These are phyloP conservation scores for Seriola rivoliana DNA, from an alignment of 2,113 vertebrate species.

Conservation along the genomic window DNA sequence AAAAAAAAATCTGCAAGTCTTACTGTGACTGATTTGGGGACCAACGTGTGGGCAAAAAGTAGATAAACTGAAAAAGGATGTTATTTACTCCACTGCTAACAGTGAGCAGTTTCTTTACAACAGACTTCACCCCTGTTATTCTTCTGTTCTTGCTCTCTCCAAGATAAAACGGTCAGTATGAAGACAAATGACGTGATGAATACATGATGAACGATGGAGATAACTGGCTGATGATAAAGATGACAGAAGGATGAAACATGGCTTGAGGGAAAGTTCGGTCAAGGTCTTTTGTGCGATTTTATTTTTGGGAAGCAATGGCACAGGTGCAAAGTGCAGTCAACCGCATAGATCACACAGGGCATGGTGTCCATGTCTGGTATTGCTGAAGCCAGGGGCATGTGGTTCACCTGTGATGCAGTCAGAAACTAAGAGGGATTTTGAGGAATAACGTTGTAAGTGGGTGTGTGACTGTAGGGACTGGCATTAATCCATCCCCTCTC, in stretches of 20 bases:
- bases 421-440: slow-evolving; percentile 40
- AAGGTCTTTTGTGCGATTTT: slow-evolving; percentile 57
- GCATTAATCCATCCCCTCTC: slow-evolving; percentile 22
- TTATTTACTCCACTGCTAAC: too few species aligned
- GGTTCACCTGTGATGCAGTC: slow-evolving; percentile 38
- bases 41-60: too few species aligned
- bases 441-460: slow-evolving; percentile 36
- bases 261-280: slow-evolving; percentile 38
- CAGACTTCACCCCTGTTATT: not conserved
- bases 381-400: slow-evolving; percentile 39
- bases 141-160: slow-evolving; percentile 8
- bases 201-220: slow-evolving; percentile 15
- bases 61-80: too few species aligned
- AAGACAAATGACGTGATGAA: slow-evolving; percentile 50
- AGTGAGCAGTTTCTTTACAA: not conserved
- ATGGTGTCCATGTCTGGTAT: slow-evolving; percentile 25
- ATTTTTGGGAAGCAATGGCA: slow-evolving; percentile 56
- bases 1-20: not conserved
- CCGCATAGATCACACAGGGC: slow-evolving; percentile 46
- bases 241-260: slow-evolving; percentile 47
- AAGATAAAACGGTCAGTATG: slow-evolving; percentile 21
- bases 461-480: not conserved
- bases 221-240: slow-evolving; percentile 33
- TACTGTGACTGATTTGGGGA: too few species aligned
- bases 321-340: slow-evolving; percentile 59